These are phyloP conservation scores for Scomber scombrus DNA, from an alignment of 2,113 vertebrate genomes.

Conservation along the genomic window DNA sequence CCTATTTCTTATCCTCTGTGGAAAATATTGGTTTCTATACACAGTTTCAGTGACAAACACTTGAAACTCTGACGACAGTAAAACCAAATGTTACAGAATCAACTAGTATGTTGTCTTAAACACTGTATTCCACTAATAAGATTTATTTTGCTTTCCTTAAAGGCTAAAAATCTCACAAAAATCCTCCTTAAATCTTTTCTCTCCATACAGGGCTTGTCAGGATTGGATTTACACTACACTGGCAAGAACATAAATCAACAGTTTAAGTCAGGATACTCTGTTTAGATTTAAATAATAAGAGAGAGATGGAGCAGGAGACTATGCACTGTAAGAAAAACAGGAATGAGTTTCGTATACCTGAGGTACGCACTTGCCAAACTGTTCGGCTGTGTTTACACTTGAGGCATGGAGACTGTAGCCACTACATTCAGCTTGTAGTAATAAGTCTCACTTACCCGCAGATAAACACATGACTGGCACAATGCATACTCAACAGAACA, in stretches of 20 bases:
- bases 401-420: constrained; percentile 17
- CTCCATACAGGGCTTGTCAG: not conserved
- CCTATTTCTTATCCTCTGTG: not conserved
- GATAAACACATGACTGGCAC: constrained; percentile 4
- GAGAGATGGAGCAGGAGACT: not conserved
- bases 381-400: constrained; percentile 38
- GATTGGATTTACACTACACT: constrained; percentile 10
- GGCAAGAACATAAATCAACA: constrained; percentile 18
- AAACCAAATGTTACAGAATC: not conserved
- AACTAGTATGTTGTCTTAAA: not conserved
- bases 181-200: too few species aligned
- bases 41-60: not conserved
- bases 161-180: too few species aligned
- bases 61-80: not conserved
- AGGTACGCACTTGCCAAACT: constrained; percentile 35
- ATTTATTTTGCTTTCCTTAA: too few species aligned
- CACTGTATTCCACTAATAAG: not conserved
- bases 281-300: constrained; percentile 5
- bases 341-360: constrained; percentile 23
- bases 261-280: not conserved
- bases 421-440: constrained; percentile 14
- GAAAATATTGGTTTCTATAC: constrained; percentile 1
- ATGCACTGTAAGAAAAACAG: constrained; percentile 10
- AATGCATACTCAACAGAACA: constrained; percentile 9
- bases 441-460: not conserved